Evolutionary conservation across 2,113 vertebrate genomes (phyloP).

Genomic region (Onychostoma macrolepis): DNA sequence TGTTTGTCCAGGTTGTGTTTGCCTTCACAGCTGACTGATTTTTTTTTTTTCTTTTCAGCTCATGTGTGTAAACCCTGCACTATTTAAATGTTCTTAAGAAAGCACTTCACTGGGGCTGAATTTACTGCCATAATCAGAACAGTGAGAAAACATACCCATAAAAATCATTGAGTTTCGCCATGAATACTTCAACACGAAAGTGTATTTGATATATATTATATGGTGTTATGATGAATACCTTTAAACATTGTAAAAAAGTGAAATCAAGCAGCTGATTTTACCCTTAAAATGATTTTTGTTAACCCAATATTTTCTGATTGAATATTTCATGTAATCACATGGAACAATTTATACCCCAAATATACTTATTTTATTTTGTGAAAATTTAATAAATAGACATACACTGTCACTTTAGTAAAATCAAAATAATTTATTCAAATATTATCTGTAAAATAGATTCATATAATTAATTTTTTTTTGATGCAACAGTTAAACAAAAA

Average conservation of each 20-base stretch:
- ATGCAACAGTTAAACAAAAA: not conserved
- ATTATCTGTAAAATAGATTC: not conserved
- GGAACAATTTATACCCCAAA: not conserved
- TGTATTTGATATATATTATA: not conserved
- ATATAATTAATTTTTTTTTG: not conserved
- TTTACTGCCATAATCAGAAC: conserved; percentile 31
- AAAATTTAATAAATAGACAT: not conserved
- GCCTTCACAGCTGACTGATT: conserved; percentile 52
- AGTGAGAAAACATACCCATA: not conserved
- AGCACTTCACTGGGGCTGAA: conserved; percentile 29
- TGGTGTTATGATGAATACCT: not conserved
- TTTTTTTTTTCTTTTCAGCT: too few species aligned
- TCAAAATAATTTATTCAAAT: not conserved
- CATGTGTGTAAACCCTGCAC: conserved; percentile 21
- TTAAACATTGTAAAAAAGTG: not conserved
- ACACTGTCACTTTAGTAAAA: not conserved
- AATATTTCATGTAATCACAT: not conserved
- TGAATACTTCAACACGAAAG: not conserved
- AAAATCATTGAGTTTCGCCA: conserved; percentile 22
- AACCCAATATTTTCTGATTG: not conserved
- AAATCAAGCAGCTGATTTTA: not conserved
- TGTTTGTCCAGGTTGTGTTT: conserved; percentile 50
- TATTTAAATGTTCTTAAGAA: conserved; percentile 26
- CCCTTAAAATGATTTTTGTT: not conserved
- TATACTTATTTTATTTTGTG: not conserved